phyloP scores from a whole-genome alignment of 2,797 vertebrate species.

The Sebastes hubbsi region DNA sequence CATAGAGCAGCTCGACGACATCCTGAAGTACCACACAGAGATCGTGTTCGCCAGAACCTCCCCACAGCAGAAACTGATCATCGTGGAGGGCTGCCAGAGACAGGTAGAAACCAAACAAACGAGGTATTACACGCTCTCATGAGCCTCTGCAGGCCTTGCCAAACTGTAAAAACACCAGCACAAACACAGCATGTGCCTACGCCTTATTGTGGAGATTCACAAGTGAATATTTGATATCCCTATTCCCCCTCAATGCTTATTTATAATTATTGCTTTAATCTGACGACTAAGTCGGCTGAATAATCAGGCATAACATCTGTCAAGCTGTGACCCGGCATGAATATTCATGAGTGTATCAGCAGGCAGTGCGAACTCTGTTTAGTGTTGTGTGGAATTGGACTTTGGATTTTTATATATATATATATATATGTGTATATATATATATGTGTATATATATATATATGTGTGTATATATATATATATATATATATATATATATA shows the following conservation, averaged over 20 bases:
- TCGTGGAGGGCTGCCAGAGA: conserved; percentile 96
- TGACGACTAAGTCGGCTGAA: conserved; percentile 33
- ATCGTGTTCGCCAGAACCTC: conserved; percentile 98
- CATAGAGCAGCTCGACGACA: conserved; percentile 90
- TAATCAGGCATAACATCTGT: conserved; percentile 37
- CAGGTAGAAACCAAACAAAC: conserved; percentile 80
- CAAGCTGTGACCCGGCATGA: conserved; percentile 32
- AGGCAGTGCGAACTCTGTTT: not conserved
- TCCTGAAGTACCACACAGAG: conserved; percentile 92
- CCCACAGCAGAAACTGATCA: conserved; percentile 96
- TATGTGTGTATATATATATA: too few relatives aligned
- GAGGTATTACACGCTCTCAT: not conserved
- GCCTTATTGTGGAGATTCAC: conserved; percentile 19
- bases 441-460: too few relatives aligned
- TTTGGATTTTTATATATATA: too few relatives aligned
- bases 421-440: too few relatives aligned
- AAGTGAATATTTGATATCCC: conserved; percentile 11
- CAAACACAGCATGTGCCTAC: conserved; percentile 1
- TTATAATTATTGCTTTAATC: conserved; percentile 30
- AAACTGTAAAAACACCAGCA: not conserved
- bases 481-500: too few relatives aligned
- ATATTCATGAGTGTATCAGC: conserved; percentile 29
- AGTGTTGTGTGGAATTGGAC: not conserved
- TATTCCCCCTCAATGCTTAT: not conserved
- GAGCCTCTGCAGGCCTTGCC: not conserved